Evolutionary conservation across 2,888 invertebrate genomes (phyloP).

Genomic region (Drosophila paramelanica): DNA sequence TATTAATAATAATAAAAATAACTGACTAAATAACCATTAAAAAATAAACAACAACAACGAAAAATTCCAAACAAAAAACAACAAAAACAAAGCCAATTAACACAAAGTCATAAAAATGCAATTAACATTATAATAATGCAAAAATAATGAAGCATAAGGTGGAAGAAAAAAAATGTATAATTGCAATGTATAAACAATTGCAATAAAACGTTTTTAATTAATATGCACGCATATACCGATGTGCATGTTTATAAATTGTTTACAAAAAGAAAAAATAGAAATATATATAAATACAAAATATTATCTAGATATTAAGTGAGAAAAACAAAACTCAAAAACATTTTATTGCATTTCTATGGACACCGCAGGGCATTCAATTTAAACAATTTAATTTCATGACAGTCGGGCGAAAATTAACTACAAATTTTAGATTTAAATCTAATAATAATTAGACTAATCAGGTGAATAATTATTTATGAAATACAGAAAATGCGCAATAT

Average conservation of each 20-base stretch:
- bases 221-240: constrained; percentile 16
- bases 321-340: constrained; percentile 21
- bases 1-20: constrained; percentile 52
- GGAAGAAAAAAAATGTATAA: constrained; percentile 11
- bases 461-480: constrained; percentile 40
- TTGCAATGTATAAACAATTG: constrained; percentile 40
- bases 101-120: constrained; percentile 64
- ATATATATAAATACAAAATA: background rate
- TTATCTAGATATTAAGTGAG: constrained; percentile 34
- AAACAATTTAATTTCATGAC: constrained; percentile 29
- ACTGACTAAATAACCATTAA: constrained; percentile 31
- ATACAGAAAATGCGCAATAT: background rate
- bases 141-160: constrained; percentile 44
- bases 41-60: background rate
- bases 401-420: constrained; percentile 36
- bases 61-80: background rate
- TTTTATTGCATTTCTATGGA: constrained; percentile 38
- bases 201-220: constrained; percentile 55
- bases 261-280: constrained; percentile 4
- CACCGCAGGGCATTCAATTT: constrained; percentile 20
- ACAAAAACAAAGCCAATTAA: constrained; percentile 59
- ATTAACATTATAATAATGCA: constrained; percentile 61
- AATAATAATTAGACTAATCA: constrained; percentile 40
- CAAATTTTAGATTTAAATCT: constrained; percentile 29
- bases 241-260: constrained; percentile 16